Conservation (phyloP, 2,888 invertebrate genomes). For the Venusia cambrica region DNA sequence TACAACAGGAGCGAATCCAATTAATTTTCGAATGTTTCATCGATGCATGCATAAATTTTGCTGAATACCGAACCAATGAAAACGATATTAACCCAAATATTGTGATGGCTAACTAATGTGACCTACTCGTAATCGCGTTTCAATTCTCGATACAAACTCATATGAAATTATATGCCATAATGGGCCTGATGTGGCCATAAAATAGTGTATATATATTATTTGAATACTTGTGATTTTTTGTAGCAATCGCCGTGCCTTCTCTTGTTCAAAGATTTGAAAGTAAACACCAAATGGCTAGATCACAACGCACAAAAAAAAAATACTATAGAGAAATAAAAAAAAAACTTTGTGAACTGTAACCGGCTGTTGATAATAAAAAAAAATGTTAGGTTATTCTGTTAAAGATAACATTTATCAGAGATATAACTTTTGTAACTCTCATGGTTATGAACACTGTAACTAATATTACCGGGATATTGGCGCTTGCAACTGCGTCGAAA, state of each 20-base stretch:
- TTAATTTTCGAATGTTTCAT: conserved; percentile 21
- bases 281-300: conserved; percentile 11
- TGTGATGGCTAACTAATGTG: conserved; percentile 37
- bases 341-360: too few species aligned
- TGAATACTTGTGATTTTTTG: conserved; percentile 48
- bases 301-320: too few species aligned
- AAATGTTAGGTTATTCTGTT: too few species aligned
- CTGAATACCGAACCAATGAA: conserved; percentile 34
- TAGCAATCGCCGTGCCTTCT: conserved; percentile 46
- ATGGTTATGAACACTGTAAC: too few species aligned
- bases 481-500: too few species aligned
- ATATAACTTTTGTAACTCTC: too few species aligned
- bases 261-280: neutral
- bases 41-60: conserved; percentile 34
- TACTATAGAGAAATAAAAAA: too few species aligned
- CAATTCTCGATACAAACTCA: conserved; percentile 16
- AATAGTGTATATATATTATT: conserved; percentile 44
- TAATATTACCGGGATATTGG: too few species aligned
- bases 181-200: conserved; percentile 53
- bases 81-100: conserved; percentile 45
- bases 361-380: too few species aligned
- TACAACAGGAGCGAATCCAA: conserved; percentile 7
- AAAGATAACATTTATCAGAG: too few species aligned
- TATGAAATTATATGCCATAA: conserved; percentile 39
- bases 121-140: conserved; percentile 28